Conservation (phyloP, 1,140 invertebrate genomes). For the Carcinoscorpius rotundicauda region DNA sequence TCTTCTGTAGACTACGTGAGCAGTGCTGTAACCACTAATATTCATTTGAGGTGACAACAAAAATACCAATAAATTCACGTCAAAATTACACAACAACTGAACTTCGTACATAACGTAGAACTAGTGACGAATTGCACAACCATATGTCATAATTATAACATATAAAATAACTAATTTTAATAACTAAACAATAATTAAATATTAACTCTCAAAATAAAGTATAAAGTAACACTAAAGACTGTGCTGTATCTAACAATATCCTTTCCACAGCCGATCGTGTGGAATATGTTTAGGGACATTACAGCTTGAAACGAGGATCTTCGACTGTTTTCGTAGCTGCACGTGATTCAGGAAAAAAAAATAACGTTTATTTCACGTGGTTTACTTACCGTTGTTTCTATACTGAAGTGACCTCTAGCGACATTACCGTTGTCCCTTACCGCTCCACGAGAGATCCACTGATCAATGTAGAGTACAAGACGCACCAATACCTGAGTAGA, state of each 20-base stretch:
- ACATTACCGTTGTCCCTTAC: slow-evolving; percentile 10
- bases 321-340: neutral
- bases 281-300: neutral
- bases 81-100: too few species aligned
- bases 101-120: too few species aligned
- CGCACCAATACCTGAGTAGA: slow-evolving; percentile 69
- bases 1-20: too few species aligned
- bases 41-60: too few species aligned
- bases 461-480: slow-evolving; percentile 71
- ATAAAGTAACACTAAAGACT: neutral
- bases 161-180: too few species aligned
- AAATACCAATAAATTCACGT: too few species aligned
- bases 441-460: slow-evolving; percentile 43
- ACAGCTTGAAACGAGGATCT: neutral
- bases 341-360: neutral
- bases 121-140: too few species aligned
- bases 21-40: too few species aligned
- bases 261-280: neutral
- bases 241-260: neutral
- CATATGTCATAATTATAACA: too few species aligned
- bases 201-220: neutral
- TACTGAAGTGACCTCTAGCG: slow-evolving; percentile 36
- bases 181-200: neutral
- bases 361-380: neutral
- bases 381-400: slow-evolving; percentile 61